Percentiles rank a stretch among this genome's conserved stretches.
Conservation (phyloP, 2,113 vertebrate species). For the Rhodinocichla rosea region DNA sequence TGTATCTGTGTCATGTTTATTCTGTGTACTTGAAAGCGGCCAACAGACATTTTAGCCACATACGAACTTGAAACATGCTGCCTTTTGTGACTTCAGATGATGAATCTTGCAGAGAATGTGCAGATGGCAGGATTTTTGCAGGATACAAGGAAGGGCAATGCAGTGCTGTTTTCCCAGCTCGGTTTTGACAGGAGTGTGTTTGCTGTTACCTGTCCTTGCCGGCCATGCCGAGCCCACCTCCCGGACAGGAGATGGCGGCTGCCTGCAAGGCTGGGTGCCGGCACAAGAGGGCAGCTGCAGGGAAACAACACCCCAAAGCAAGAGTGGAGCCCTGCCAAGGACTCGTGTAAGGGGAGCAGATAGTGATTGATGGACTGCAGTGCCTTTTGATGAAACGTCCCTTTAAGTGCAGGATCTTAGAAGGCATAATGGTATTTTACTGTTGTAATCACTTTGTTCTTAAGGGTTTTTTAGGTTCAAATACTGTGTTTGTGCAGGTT, state of each 20-base stretch:
- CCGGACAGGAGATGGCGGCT: not conserved
- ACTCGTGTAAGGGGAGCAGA: not conserved
- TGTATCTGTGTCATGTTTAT: not conserved
- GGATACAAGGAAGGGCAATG: not conserved
- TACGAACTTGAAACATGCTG: rapidly evolving
- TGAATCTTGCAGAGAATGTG: not conserved
- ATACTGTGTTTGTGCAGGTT: not conserved
- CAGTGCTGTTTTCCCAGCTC: not conserved
- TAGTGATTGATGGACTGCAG: not conserved
- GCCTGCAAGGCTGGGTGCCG: not conserved
- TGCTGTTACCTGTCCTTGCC: no score
- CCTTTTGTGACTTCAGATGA: not conserved
- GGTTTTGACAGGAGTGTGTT: not conserved
- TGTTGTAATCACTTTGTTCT: not conserved
- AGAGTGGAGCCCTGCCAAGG: not conserved
- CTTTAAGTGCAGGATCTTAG: not conserved
- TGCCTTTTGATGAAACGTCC: not conserved
- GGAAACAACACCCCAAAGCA: not conserved
- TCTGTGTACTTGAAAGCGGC: not conserved
- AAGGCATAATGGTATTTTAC: not conserved
- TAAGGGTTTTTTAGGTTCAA: not conserved
- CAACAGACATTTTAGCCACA: not conserved
- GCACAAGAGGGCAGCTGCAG: not conserved
- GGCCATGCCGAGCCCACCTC: rapidly evolving
- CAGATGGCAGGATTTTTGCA: not conserved